Conservation (phyloP, 1,140 invertebrate species). For the Limonius californicus region DNA sequence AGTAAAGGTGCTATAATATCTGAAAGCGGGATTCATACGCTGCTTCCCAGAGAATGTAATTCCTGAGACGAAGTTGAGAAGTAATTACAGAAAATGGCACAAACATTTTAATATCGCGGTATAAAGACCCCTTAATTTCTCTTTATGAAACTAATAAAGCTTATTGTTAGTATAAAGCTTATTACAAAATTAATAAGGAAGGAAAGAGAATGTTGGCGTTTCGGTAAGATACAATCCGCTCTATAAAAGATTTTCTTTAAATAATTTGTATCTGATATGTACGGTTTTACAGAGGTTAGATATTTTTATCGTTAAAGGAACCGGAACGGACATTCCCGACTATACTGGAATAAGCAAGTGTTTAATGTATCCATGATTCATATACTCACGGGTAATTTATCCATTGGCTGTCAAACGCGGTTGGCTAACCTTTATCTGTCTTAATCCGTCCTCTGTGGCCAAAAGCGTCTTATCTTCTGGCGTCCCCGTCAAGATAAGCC, state of each 20-base stretch:
- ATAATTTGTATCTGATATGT: too few species aligned
- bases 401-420: constrained; percentile 31
- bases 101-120: constrained; percentile 15
- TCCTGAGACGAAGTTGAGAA: neutral
- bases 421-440: constrained; percentile 33
- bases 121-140: constrained; percentile 13
- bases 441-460: constrained; percentile 31
- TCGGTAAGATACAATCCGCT: too few species aligned
- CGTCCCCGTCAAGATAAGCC: constrained; percentile 27
- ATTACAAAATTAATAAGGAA: constrained; percentile 12
- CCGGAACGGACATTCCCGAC: too few species aligned
- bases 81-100: constrained; percentile 12
- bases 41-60: neutral
- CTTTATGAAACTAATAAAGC: constrained; percentile 15
- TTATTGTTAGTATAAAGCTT: constrained; percentile 12
- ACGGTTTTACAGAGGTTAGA: too few species aligned
- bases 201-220: neutral
- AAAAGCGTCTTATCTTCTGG: constrained; percentile 29
- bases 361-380: neutral
- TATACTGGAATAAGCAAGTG: too few species aligned
- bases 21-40: neutral
- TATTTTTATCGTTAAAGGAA: too few species aligned
- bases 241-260: too few species aligned
- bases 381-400: constrained; percentile 25
- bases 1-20: too few species aligned